These are phyloP conservation scores for Gryllus longicercus DNA, from an alignment of 2,888 invertebrate genomes.

Conservation along the genomic window DNA sequence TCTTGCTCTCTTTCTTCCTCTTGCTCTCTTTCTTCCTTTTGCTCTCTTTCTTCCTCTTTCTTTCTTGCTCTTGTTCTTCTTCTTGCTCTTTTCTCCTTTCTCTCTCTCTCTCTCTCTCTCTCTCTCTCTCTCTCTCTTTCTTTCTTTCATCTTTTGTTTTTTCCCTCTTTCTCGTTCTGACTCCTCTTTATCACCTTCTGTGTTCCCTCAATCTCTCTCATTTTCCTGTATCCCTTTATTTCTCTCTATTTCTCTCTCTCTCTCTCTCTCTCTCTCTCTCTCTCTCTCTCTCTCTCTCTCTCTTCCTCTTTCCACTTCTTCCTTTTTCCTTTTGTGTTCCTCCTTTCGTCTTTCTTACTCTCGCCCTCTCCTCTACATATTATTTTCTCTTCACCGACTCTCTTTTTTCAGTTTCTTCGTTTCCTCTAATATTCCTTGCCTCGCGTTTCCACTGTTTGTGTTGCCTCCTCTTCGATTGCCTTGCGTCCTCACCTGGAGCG, in stretches of 20 bases:
- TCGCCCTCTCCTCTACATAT: not conserved
- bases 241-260: too few relatives aligned
- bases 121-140: not conserved
- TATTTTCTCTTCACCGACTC: not conserved
- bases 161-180: not conserved
- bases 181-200: not conserved
- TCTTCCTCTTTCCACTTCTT: not conserved
- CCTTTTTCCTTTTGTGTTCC: not conserved
- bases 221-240: too few relatives aligned
- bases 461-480: not conserved
- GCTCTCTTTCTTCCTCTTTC: not conserved
- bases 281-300: not conserved
- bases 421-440: not conserved
- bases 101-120: not conserved
- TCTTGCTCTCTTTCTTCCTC: not conserved
- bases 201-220: too few relatives aligned
- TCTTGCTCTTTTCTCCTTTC: not conserved
- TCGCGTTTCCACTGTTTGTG: not conserved
- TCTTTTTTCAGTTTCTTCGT: not conserved
- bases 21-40: not conserved
- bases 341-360: not conserved
- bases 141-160: too few relatives aligned
- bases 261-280: not conserved
- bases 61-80: not conserved
- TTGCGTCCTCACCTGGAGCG: not conserved